Conservation (phyloP, 2,797 vertebrate genomes). For the Rhyacichthys aspro region DNA sequence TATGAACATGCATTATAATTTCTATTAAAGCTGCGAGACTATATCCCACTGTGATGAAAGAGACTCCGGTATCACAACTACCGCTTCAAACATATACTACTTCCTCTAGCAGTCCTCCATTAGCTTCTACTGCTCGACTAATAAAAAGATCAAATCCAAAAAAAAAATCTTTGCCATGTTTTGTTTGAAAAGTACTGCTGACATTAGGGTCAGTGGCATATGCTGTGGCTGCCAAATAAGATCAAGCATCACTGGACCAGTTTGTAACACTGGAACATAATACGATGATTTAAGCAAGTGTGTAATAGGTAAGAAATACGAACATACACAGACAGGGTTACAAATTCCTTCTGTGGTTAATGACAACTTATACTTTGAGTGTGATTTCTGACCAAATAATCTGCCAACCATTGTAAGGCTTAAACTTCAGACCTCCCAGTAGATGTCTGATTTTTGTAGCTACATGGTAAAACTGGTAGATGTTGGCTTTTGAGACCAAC, state of each 20-base stretch:
- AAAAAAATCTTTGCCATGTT: slow-evolving; percentile 30
- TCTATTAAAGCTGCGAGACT: slow-evolving; percentile 74
- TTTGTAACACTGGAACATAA: slow-evolving; percentile 37
- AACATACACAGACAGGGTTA: slow-evolving; percentile 28
- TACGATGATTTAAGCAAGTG: slow-evolving; percentile 45
- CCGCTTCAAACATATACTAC: slow-evolving; percentile 76
- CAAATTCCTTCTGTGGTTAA: slow-evolving; percentile 50
- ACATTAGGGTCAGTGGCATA: slow-evolving; percentile 35
- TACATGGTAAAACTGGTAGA: slow-evolving; percentile 26
- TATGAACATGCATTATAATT: slow-evolving; percentile 80
- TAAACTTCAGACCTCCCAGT: slow-evolving; percentile 63
- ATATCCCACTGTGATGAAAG: slow-evolving; percentile 79
- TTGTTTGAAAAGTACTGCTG: slow-evolving; percentile 43
- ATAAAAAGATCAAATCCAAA: slow-evolving; percentile 73
- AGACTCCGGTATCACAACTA: slow-evolving; percentile 57
- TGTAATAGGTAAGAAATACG: slow-evolving; percentile 40
- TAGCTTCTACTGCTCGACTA: slow-evolving; percentile 68
- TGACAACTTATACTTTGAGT: slow-evolving; percentile 54
- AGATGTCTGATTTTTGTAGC: slow-evolving; percentile 26
- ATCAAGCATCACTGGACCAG: slow-evolving; percentile 13
- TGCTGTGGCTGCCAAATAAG: slow-evolving; percentile 40
- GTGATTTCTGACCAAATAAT: slow-evolving; percentile 57
- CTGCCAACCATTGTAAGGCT: slow-evolving; percentile 47
- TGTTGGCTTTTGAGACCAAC: slow-evolving; percentile 31
- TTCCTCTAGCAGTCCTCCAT: slow-evolving; percentile 71